Conservation (phyloP, 2,113 vertebrate species). For the Neolamprologus caudopunctatus region DNA sequence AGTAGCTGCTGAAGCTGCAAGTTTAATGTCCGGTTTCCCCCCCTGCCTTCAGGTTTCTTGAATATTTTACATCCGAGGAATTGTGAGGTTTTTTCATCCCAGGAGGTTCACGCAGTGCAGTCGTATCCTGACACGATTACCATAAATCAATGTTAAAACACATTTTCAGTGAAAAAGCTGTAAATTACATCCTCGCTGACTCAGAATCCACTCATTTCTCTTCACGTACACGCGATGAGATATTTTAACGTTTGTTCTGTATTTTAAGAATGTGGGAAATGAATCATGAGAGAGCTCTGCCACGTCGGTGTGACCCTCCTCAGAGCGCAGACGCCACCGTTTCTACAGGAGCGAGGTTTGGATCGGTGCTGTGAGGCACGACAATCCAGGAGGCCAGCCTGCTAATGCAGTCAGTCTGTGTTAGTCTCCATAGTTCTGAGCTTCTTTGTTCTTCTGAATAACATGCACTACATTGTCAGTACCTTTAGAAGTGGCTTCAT, state of each 20-base stretch:
- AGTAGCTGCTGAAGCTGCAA: neutral
- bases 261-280: neutral
- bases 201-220: neutral
- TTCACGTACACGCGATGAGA: neutral
- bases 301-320: neutral
- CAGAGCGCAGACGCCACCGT: neutral
- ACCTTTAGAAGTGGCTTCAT: neutral
- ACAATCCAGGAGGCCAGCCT: conserved; percentile 26
- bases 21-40: neutral
- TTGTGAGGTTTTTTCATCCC: neutral
- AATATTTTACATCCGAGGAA: neutral
- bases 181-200: neutral
- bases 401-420: neutral
- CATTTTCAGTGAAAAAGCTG: neutral
- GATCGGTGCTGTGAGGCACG: neutral
- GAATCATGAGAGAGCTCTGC: neutral
- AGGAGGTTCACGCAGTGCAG: neutral
- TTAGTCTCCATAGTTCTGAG: neutral
- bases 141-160: neutral
- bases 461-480: conserved; percentile 53
- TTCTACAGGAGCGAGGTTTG: neutral
- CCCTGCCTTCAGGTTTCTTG: neutral
- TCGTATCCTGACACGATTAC: neutral
- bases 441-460: conserved; percentile 6
- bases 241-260: neutral